These are phyloP conservation scores for roundworm (Caenorhabditis elegans) DNA, from an alignment of 1,140 invertebrate species.

Conservation along the genomic window DNA sequence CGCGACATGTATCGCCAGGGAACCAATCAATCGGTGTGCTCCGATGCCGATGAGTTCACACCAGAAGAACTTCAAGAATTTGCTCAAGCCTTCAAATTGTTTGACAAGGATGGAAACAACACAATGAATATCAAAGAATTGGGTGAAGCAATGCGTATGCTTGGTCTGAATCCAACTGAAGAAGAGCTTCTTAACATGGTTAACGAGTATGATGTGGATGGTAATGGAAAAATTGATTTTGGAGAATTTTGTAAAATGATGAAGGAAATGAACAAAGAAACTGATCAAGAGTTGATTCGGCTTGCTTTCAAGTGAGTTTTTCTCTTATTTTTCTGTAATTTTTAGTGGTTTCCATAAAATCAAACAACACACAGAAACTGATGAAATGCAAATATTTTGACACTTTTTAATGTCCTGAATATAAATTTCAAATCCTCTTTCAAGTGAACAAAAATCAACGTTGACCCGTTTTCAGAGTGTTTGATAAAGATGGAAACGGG, in stretches of 20 bases:
- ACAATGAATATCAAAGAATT: constrained; percentile 67
- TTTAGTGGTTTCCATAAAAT: no score
- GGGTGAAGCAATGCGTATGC: constrained; percentile 64
- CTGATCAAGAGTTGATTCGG: constrained; percentile 65
- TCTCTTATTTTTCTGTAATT: neutral
- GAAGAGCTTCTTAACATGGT: constrained; percentile 64
- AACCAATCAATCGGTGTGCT: constrained; percentile 55
- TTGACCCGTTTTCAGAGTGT: constrained; percentile 62
- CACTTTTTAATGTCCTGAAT: no score
- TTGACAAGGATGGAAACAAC: constrained; percentile 65
- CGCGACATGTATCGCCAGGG: constrained; percentile 57
- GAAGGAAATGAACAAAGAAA: constrained; percentile 67
- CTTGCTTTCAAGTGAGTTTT: constrained; percentile 64
- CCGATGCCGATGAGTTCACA: constrained; percentile 64
- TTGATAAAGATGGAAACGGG: constrained; percentile 66
- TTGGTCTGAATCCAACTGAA: constrained; percentile 65
- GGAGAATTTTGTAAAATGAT: constrained; percentile 67
- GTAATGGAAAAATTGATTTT: constrained; percentile 65
- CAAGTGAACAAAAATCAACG: no score
- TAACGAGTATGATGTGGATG: constrained; percentile 65
- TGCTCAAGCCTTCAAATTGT: constrained; percentile 65
- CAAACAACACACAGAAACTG: neutral
- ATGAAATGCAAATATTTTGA: no score
- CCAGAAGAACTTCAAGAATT: constrained; percentile 65
- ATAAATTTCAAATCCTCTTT: no score